Evolutionary conservation across 30 jellyfish, hydroid and myxozoan genomes (phyloP), one percentile per base, ranked within the genome.

Genomic region (Hydractinia symbiolongicarpus): DNA sequence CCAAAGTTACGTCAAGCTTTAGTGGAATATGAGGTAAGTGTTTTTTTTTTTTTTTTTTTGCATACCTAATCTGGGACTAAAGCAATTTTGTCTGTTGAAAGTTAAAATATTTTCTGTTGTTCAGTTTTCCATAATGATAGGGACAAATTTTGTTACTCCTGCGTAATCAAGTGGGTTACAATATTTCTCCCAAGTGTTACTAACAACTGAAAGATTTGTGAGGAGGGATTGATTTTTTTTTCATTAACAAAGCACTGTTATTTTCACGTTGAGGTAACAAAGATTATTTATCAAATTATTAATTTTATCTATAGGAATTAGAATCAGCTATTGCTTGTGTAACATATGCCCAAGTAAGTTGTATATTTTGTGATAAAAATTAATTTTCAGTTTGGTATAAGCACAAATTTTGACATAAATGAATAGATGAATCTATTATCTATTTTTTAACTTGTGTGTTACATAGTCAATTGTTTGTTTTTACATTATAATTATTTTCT

Each of bases 1-100:
- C 98, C 98, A 61, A 93, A 93, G 88, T 70, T 93, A 57, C 92
- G 98, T 30, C 98, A 93, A 84, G 98, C 98, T 14, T 86, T 93
- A 5, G 96, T 93, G 40, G 98, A 93, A 68, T 93, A 84, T 53
- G 98, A 93, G 86, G 98, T 93, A 83, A 66, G 81, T 16, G 1
- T 11, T 9, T 73, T 30, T 15, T 50, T 50, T 50, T 13, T 13
- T 67, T 67, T 13, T 21, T 9, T 11, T 13, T 10, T 13, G 51
- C 78, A 67, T 71, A 30, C 4, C 44, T 1, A 6, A 30, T 30
- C 44, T 30, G 2, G 44, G 2, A 30, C 44, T 30, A 30, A 30
- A 1, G 2, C 44, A 30, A 30, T 30, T 30, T 30, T 30, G 44
- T 30, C 44, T 30, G 44, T 30, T 30, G 44, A 30, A 30, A 30